Conservation (phyloP, 2,888 invertebrate species). For the Drosophila paranaensis region DNA sequence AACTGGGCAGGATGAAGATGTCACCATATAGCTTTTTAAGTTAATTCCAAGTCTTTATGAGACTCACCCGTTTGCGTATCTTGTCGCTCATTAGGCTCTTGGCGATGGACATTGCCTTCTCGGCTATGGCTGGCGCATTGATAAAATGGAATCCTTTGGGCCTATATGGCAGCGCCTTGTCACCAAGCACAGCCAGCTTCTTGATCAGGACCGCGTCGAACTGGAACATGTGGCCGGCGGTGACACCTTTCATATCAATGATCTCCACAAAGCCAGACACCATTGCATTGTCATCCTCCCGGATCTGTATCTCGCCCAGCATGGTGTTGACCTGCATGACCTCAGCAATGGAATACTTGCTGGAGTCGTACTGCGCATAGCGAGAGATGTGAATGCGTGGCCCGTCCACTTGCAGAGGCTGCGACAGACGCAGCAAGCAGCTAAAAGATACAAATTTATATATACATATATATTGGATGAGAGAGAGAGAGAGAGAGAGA, state of each 20-base stretch:
- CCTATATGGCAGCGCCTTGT: conserved; percentile 88
- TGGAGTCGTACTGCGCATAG: conserved; percentile 86
- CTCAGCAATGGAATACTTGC: conserved; percentile 85
- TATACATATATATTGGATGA: not conserved
- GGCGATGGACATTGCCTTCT: conserved; percentile 86
- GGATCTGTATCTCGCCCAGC: conserved; percentile 87
- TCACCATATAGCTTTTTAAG: conserved; percentile 30
- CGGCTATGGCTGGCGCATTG: conserved; percentile 87
- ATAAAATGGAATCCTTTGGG: conserved; percentile 87
- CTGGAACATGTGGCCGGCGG: conserved; percentile 86
- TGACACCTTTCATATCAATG: conserved; percentile 87
- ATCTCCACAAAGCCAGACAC: conserved; percentile 87
- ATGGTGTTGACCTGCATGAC: conserved; percentile 87
- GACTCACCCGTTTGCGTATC: conserved; percentile 87
- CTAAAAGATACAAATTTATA: conserved; percentile 43
- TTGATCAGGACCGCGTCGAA: conserved; percentile 88
- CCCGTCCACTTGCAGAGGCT: conserved; percentile 84
- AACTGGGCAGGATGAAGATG: conserved; percentile 61
- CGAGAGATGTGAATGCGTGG: conserved; percentile 86
- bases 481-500: no score
- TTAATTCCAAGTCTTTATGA: not conserved
- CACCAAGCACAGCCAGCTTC: conserved; percentile 86
- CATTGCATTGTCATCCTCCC: conserved; percentile 88
- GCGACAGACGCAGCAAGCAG: conserved; percentile 80
- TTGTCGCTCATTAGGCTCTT: conserved; percentile 88